A percentile compares a stretch with the other conserved stretches of the same genome.
phyloP scores from a whole-genome alignment of 2,113 vertebrate genomes.

The Gadus macrocephalus region DNA sequence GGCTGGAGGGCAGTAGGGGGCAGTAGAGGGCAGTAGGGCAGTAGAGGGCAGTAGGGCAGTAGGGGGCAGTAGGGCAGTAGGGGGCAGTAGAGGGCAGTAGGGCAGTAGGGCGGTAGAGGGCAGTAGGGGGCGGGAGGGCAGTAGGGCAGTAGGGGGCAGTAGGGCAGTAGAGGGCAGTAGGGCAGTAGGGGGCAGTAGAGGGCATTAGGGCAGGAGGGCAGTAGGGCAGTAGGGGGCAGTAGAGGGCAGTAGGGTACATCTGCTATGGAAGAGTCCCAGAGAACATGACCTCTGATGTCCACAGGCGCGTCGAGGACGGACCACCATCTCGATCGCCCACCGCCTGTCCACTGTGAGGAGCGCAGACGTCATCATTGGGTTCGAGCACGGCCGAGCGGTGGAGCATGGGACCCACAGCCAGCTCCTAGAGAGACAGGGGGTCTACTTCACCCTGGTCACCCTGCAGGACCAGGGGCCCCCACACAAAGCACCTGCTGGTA shows the following conservation, averaged over 20 bases:
- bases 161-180: conserved; percentile 24
- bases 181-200: neutral
- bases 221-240: too few species aligned
- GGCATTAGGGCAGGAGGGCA: neutral
- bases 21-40: too few species aligned
- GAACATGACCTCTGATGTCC: neutral
- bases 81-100: conserved; percentile 23
- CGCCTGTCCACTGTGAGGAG: conserved; percentile 75
- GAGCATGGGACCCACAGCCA: conserved; percentile 72
- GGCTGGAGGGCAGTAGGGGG: too few species aligned
- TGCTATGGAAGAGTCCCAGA: neutral
- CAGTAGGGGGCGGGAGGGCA: conserved; percentile 10
- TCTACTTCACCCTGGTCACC: conserved; percentile 77
- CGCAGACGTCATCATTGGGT: conserved; percentile 74
- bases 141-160: neutral
- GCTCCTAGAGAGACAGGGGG: conserved; percentile 67
- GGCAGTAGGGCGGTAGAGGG: neutral
- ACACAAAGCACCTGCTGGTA: conserved; percentile 35
- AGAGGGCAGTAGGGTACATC: neutral
- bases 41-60: conserved; percentile 6
- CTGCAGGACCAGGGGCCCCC: conserved; percentile 64
- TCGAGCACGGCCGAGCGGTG: conserved; percentile 71
- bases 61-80: neutral
- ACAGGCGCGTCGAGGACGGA: conserved; percentile 71
- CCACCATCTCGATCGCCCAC: conserved; percentile 75